A percentile compares a stretch with the other conserved stretches of the same genome.
Conservation (phyloP, 2,888 invertebrate genomes). For the Drosophila formosana region DNA sequence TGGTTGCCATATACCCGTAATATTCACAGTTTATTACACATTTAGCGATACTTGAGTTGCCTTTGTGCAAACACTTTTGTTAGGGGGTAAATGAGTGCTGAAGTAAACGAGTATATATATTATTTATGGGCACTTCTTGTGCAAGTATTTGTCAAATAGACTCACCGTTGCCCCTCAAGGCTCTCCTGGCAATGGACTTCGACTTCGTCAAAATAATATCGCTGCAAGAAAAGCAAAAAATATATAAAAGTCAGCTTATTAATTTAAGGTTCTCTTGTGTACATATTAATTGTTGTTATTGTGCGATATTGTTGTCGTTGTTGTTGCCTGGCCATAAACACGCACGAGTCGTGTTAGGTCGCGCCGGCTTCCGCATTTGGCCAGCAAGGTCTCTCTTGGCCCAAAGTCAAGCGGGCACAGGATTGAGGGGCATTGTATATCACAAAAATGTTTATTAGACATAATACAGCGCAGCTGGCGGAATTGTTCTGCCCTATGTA, state of each 20-base stretch:
- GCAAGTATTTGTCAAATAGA: slow-evolving; percentile 41
- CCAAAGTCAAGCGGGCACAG: neutral
- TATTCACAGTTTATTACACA: slow-evolving; percentile 7
- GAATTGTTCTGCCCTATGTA: slow-evolving; percentile 5
- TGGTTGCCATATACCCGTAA: neutral
- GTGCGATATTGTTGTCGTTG: slow-evolving; percentile 36
- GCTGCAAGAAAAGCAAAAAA: slow-evolving; percentile 39
- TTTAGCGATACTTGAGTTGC: slow-evolving; percentile 14
- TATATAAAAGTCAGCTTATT: slow-evolving; percentile 60
- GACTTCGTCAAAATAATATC: slow-evolving; percentile 20
- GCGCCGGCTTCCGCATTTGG: slow-evolving; percentile 71
- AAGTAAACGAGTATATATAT: slow-evolving; percentile 8
- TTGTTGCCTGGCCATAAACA: slow-evolving; percentile 61
- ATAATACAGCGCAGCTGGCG: slow-evolving; percentile 49
- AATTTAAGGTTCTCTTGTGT: slow-evolving; percentile 67
- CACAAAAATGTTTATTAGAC: slow-evolving; percentile 76
- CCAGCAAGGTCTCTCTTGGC: slow-evolving; percentile 38
- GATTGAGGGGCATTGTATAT: slow-evolving; percentile 8
- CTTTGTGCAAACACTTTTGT: slow-evolving; percentile 16
- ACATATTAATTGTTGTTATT: slow-evolving; percentile 70
- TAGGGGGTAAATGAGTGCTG: no score
- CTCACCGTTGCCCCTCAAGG: slow-evolving; percentile 52
- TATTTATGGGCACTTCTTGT: slow-evolving; percentile 34
- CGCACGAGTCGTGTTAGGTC: slow-evolving; percentile 76
- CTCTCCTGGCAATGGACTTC: slow-evolving; percentile 17